A percentile compares a stretch with the other conserved stretches of the same genome.
Evolutionary conservation across 2,113 vertebrate genomes (phyloP).

Genomic region (Echinops telfairi): DNA sequence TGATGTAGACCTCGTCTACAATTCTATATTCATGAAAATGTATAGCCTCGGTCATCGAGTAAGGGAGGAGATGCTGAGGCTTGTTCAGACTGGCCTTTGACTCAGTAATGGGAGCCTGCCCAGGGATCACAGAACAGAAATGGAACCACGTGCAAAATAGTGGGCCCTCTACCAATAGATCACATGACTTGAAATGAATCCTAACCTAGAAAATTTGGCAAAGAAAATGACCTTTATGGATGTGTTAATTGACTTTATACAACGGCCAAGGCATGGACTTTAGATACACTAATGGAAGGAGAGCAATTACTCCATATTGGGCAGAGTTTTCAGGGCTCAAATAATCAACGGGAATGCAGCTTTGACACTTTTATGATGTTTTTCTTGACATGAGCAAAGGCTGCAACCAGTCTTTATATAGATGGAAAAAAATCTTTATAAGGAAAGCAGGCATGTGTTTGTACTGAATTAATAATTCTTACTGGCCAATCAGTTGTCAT

Average conservation of each 20-base stretch:
- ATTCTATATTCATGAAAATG: too few relatives aligned
- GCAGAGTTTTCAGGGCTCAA: background rate
- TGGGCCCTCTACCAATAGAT: rapidly evolving
- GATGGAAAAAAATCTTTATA: too few relatives aligned
- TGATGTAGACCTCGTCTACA: too few relatives aligned
- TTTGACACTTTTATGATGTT: background rate
- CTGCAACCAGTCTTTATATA: background rate
- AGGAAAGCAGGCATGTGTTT: background rate
- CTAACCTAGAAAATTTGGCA: background rate
- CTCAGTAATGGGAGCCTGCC: background rate
- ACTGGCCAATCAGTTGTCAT: background rate
- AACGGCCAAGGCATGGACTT: background rate
- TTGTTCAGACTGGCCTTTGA: background rate
- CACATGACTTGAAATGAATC: background rate
- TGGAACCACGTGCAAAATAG: background rate
- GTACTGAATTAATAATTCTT: background rate
- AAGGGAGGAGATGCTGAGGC: background rate
- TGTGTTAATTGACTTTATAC: background rate
- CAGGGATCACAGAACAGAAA: background rate
- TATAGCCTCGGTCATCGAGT: too few relatives aligned
- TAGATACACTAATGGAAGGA: background rate
- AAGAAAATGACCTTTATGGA: background rate
- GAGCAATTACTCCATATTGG: background rate
- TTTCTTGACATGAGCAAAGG: background rate
- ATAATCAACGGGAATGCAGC: background rate